Evolutionary conservation across 2,113 vertebrate species (phyloP).

Genomic region (Pollimyrus isidori): DNA sequence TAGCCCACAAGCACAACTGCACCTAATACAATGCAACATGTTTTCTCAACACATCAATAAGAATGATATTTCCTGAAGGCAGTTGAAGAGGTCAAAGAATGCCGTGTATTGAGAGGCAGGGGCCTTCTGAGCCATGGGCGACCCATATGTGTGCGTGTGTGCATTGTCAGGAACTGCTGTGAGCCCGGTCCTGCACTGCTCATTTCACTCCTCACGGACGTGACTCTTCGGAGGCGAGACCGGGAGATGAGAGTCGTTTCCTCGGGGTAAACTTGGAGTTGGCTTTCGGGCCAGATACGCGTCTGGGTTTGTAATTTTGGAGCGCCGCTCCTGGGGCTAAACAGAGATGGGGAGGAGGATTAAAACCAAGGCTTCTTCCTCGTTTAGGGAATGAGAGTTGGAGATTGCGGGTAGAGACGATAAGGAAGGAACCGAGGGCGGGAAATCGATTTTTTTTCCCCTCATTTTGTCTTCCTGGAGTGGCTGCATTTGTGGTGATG

Average conservation of each 20-base stretch:
- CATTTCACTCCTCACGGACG: neutral
- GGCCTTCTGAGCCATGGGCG: neutral
- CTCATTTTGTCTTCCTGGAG: neutral
- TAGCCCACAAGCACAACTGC: neutral
- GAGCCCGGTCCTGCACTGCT: neutral
- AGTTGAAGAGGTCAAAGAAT: slow-evolving; percentile 8
- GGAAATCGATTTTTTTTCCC: neutral
- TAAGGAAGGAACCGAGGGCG: neutral
- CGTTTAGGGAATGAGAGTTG: neutral
- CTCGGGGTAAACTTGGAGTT: neutral
- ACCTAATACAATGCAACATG: neutral
- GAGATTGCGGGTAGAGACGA: neutral
- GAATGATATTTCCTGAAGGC: neutral
- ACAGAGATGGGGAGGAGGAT: neutral
- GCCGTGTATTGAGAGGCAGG: neutral
- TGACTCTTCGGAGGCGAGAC: neutral
- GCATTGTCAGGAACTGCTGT: neutral
- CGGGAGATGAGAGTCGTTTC: neutral
- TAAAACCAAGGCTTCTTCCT: neutral
- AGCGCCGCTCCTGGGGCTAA: neutral
- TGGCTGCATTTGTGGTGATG: neutral
- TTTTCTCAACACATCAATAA: neutral
- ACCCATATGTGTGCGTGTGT: neutral
- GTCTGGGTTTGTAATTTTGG: slow-evolving; percentile 8
- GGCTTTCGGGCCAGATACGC: neutral